Conservation (phyloP, 2,888 invertebrate genomes). For the Nephrotoma guestfalica region DNA sequence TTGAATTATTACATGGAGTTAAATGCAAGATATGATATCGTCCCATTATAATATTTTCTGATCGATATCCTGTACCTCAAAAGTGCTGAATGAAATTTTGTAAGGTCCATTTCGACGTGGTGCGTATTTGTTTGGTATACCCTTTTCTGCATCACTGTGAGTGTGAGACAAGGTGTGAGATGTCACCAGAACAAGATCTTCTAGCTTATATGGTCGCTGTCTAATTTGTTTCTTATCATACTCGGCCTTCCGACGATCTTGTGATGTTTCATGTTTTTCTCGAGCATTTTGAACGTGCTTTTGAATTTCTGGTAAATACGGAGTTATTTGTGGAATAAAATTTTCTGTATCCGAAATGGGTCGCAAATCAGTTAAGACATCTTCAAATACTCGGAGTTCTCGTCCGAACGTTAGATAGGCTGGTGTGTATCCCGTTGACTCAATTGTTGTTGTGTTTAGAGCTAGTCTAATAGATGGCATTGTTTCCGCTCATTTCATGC, state of each 20-base stretch:
- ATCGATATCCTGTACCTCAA: not conserved
- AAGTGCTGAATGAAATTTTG: not conserved
- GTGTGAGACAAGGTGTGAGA: too few species aligned
- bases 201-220: not conserved
- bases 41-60: not conserved
- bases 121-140: not conserved
- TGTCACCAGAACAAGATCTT: not conserved
- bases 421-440: slow-evolving; percentile 21
- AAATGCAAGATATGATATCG: not conserved
- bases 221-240: not conserved
- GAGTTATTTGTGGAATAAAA: slow-evolving; percentile 13
- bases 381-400: slow-evolving; percentile 22
- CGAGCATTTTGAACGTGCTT: not conserved
- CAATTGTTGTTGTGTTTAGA: slow-evolving; percentile 21
- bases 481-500: slow-evolving; percentile 18
- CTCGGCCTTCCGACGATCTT: not conserved
- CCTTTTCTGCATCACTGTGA: not conserved
- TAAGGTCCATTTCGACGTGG: not conserved
- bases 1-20: not conserved
- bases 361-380: slow-evolving; percentile 18
- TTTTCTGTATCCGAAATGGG: slow-evolving; percentile 17
- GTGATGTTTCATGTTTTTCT: not conserved
- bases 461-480: slow-evolving; percentile 24
- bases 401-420: slow-evolving; percentile 23
- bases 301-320: not conserved